Evolutionary conservation across 2,797 vertebrate species (phyloP).

Genomic region (Lateolabrax maculatus): DNA sequence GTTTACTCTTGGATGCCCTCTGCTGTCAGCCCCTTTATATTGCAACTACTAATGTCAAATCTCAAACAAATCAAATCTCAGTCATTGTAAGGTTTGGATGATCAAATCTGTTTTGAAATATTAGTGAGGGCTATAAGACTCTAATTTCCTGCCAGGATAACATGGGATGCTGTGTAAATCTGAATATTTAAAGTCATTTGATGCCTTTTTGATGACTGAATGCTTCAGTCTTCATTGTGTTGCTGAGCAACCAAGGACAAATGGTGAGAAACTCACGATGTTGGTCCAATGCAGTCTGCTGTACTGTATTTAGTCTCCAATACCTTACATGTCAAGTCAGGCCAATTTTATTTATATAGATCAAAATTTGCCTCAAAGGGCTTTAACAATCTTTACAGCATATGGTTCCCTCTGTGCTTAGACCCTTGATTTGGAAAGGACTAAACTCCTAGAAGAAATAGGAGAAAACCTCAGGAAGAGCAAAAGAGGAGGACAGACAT

Average conservation of each 20-base stretch:
- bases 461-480: background rate
- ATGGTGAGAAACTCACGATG: conserved; percentile 54
- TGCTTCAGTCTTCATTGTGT: conserved; percentile 70
- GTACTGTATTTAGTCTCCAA: background rate
- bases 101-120: conserved; percentile 7
- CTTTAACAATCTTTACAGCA: background rate
- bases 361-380: background rate
- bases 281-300: conserved; percentile 15
- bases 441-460: background rate
- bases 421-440: background rate
- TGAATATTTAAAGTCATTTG: conserved; percentile 25
- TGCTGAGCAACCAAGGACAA: conserved; percentile 89
- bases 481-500: too few relatives aligned
- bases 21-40: conserved; percentile 58
- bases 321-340: background rate
- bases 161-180: background rate
- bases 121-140: background rate
- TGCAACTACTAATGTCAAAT: conserved; percentile 48
- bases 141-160: background rate
- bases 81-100: background rate
- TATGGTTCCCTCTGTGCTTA: background rate
- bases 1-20: conserved; percentile 67
- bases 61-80: conserved; percentile 10
- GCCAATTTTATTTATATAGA: background rate
- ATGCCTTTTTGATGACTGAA: conserved; percentile 20